Conservation (phyloP, 2,113 vertebrate species). For the Nyctereutes procyonoides region DNA sequence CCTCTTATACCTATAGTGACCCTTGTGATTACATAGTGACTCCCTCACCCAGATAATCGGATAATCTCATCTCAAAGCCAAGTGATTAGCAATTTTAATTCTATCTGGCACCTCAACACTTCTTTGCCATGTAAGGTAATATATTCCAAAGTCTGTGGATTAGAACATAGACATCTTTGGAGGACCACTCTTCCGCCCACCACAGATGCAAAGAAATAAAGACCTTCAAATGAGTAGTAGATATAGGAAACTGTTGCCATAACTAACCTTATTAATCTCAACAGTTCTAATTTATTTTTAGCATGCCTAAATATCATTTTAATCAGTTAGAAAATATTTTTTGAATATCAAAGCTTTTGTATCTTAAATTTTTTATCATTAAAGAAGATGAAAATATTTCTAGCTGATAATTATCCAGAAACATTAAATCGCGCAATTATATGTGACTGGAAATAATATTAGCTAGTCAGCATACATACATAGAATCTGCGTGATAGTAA, state of each 20-base stretch:
- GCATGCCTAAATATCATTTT: neutral
- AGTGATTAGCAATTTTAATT: neutral
- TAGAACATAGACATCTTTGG: neutral
- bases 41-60: neutral
- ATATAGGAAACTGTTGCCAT: neutral
- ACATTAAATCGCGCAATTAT: conserved; percentile 1
- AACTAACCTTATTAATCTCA: neutral
- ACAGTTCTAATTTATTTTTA: neutral
- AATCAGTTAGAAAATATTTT: neutral
- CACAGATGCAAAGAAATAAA: neutral
- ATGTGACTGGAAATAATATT: neutral
- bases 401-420: conserved; percentile 12
- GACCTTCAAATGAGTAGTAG: neutral
- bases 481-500: neutral
- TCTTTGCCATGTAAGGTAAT: neutral
- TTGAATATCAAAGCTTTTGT: neutral
- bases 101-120: neutral
- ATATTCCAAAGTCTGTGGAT: neutral
- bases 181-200: neutral
- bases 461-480: neutral
- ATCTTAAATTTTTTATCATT: neutral
- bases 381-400: conserved; percentile 19
- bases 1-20: neutral
- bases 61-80: neutral
- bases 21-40: neutral